Evolutionary conservation across 2,888 invertebrate species (phyloP).

Genomic region (Galeopsomyia nigrocyanea): DNA sequence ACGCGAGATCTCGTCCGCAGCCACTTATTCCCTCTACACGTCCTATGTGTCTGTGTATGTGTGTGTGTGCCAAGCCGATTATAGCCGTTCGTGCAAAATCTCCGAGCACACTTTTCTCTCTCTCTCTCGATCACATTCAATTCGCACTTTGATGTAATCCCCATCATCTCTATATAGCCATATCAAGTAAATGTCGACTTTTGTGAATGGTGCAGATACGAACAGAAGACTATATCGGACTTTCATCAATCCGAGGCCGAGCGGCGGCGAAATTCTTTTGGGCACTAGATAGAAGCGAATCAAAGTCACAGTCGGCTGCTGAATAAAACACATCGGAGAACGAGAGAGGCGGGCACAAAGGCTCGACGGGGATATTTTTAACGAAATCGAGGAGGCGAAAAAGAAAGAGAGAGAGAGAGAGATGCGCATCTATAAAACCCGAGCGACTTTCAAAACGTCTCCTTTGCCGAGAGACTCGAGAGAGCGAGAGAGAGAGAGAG

Average conservation of each 20-base stretch:
- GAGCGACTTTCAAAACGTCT: constrained; percentile 50
- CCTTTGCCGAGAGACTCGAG: constrained; percentile 5
- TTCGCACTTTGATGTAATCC: no score
- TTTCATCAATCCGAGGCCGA: constrained; percentile 25
- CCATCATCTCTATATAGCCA: no score
- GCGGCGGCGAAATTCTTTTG: constrained; percentile 23
- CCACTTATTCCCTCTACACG: constrained; percentile 24
- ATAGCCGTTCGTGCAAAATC: constrained; percentile 24
- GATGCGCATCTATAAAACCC: constrained; percentile 44
- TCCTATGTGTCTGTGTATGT: neutral
- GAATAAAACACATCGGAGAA: constrained; percentile 10
- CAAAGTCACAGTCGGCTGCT: constrained; percentile 15
- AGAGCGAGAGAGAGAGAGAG: no score
- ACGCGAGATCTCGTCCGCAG: constrained; percentile 26
- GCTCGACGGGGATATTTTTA: constrained; percentile 54
- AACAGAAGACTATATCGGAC: neutral
- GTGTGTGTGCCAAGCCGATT: constrained; percentile 25
- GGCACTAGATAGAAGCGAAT: constrained; percentile 17
- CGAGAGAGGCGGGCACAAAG: constrained; percentile 48
- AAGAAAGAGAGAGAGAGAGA: constrained; percentile 26
- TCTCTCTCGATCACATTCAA: no score
- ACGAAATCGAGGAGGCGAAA: constrained; percentile 49
- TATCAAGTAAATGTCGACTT: no score
- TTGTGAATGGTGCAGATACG: neutral
- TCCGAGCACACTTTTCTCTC: neutral